Conservation (phyloP, 2,888 invertebrate genomes). For the Mimumesa dahlbomi region DNA sequence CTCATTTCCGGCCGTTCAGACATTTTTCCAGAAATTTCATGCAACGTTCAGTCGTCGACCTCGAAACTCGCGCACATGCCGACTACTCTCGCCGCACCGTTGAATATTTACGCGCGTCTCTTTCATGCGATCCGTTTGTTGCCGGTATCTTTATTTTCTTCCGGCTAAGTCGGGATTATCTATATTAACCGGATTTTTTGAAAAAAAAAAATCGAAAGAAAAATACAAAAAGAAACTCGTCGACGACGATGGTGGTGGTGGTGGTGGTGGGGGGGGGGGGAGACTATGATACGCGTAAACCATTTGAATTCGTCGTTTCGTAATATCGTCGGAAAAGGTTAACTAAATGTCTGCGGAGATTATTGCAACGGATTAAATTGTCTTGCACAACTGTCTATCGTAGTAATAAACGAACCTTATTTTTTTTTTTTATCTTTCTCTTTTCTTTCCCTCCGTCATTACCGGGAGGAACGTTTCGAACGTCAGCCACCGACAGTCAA, state of each 20-base stretch:
- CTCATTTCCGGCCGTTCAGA: conserved; percentile 57
- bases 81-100: neutral
- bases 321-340: conserved; percentile 43
- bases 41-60: conserved; percentile 46
- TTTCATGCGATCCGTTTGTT: too few species aligned
- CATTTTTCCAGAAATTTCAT: conserved; percentile 60
- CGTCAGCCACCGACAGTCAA: conserved; percentile 20
- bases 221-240: too few species aligned
- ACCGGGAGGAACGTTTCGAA: conserved; percentile 29
- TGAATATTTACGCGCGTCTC: too few species aligned
- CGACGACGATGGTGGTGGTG: too few species aligned
- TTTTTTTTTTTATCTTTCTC: too few species aligned
- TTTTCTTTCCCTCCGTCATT: conserved; percentile 22
- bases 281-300: too few species aligned
- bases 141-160: too few species aligned
- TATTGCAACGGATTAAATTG: conserved; percentile 51
- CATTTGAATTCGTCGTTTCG: conserved; percentile 27
- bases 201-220: too few species aligned
- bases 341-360: conserved; percentile 51
- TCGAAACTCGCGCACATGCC: conserved; percentile 3
- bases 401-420: conserved; percentile 51
- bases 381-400: conserved; percentile 47
- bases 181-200: too few species aligned
- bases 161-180: too few species aligned
- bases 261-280: too few species aligned